Evolutionary conservation across 2,888 invertebrate genomes (phyloP), one percentile per base, ranked within the genome.

Genomic region (Glyphotaelius pellucidus): DNA sequence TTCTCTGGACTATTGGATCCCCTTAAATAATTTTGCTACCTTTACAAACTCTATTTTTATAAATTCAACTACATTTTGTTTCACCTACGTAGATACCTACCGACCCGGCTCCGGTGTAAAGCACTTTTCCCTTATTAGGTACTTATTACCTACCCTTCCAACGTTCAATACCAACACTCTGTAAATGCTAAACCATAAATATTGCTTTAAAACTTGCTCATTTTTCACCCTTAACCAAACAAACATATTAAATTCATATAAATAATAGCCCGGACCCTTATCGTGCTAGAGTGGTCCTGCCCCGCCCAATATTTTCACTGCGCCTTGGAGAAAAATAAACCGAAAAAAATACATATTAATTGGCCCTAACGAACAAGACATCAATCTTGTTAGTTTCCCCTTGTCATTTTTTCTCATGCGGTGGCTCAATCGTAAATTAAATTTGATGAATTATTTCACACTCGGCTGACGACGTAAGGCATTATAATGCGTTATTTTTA

Each of bases 291-390:
- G 88, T 67, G 32, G 19, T 35, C 25, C 88, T 19, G 25, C 88
- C 67, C 32, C 88, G 88, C 88, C 88, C 67, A 31, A 32, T 67
- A 19, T 88, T 79, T 35, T n/a, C 52, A 79, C 88, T n/a, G 32
- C 32, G 35, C 38, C 86, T 14, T 9, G 35, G 11, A 42, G 35
- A 42, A 38, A 88, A 79, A 88, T 30, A 88, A 35, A n/a, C 38
- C 25, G 5, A 86, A 47, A 88, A 67, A 67, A 88, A 31, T n/a
- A n/a, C 67, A 25, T 81, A 42, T 90, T 90, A 90, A 90, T 90
- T 90, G 81, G 83, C 84, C 83, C 81, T 35, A 81, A 90, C 90
- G 47, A 90, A 52, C 90, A 81, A 81, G 81, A 47, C 90, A 90
- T 90, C 90, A 90, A 90, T 90, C 90, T 90, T 90, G 47, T 11